A percentile compares a stretch with the other conserved stretches of the same genome.
These are phyloP conservation scores for Momotus momota DNA, from an alignment of 2,797 vertebrate species.

Conservation along the genomic window DNA sequence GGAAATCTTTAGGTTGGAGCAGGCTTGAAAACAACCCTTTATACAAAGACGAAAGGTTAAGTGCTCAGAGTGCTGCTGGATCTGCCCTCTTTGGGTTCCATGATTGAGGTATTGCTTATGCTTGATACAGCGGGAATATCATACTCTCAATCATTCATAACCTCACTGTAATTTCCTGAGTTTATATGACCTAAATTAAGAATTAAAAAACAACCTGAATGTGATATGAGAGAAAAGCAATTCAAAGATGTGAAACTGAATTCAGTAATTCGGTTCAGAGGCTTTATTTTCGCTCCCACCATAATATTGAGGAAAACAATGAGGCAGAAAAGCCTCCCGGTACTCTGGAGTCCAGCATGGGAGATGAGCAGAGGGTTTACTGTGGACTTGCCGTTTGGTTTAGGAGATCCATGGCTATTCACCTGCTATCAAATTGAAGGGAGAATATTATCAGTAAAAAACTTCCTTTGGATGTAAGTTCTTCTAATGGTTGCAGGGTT, in stretches of 20 bases:
- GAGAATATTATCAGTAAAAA: neutral
- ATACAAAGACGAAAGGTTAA: neutral
- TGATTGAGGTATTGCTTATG: neutral
- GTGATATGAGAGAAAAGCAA: neutral
- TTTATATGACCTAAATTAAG: neutral
- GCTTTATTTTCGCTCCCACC: neutral
- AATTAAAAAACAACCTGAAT: neutral
- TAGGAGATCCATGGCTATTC: neutral
- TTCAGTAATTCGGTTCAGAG: neutral
- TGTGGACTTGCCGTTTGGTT: neutral
- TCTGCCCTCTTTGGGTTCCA: neutral
- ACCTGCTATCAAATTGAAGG: neutral
- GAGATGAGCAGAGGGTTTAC: neutral
- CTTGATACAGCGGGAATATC: neutral
- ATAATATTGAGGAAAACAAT: neutral
- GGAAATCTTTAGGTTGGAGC: neutral
- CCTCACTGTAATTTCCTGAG: neutral
- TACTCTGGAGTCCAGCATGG: rapidly evolving
- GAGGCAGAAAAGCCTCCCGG: neutral
- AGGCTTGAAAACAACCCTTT: neutral
- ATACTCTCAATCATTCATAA: neutral
- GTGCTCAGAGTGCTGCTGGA: neutral
- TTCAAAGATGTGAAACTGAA: neutral
- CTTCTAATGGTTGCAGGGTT: neutral
- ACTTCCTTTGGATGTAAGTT: neutral